Base-by-base conservation (phyloP, 2,797 vertebrate genomes). In the Lemur catta region DNA sequence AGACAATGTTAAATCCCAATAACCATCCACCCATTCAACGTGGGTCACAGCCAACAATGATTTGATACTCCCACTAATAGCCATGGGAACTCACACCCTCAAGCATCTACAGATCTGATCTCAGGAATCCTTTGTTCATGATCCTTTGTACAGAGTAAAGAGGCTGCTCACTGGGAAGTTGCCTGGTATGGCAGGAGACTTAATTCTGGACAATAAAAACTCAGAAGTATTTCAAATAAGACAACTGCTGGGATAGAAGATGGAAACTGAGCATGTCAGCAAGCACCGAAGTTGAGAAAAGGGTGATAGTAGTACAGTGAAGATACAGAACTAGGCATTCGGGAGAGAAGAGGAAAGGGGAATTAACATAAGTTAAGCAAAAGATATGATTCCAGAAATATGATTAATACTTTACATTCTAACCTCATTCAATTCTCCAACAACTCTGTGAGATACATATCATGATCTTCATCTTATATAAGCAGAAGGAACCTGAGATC, bases 141-240 rank as follows among this genome's bases (percentile, higher is more conserved):
- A 35, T 57, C 72, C 48, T 95, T 92, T 94, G 28, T 33, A 26
- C 2, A 78, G 55, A 96, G 38, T 14, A 41, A 52, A 84, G 63
- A 87, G 76, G 61, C 24, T 63, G 9, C 48, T 74, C 30, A 57
- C 15, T 14, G 76, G 61, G 59, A 55, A 82, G 63, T n/a, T 78
- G n/a, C 55, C 72, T 95, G 67, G 38, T 78, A 30, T 90, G 38
- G 14, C 18, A 41, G 22, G 46, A 92, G 92, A 59, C 87, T 96
- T 94, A 22, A 38, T 92, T 81, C 72, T 88, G 33, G 72, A 87
- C 91, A 93, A 67, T 80, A 93, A 79, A 92, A 95, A 35, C 84
- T 72, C 30, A 79, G 63, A 94, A 94, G 24, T 52, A 87, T 17
- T 92, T 95, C 86, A 93, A 93, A 92, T 89, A 75, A 85, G 61